Evolutionary conservation across 1,140 invertebrate genomes (phyloP).

Genomic region (Drosophila azteca): DNA sequence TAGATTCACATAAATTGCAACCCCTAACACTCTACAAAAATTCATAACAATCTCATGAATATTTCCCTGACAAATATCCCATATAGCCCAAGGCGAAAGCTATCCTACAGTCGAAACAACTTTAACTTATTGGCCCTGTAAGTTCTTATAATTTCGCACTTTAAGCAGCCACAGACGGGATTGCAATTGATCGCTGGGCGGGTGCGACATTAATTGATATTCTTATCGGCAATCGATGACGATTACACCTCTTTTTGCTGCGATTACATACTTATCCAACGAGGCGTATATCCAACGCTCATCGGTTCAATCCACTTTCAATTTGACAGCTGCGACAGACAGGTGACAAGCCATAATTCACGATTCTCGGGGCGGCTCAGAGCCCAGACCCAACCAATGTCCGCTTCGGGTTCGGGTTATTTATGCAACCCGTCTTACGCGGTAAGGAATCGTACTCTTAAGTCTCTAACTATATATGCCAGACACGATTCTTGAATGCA

Average conservation of each 20-base stretch:
- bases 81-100: too few relatives aligned
- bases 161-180: background rate
- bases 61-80: too few relatives aligned
- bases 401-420: slow-evolving; percentile 62
- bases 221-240: slow-evolving; percentile 80
- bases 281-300: slow-evolving; percentile 15
- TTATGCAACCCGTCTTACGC: slow-evolving; percentile 67
- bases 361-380: slow-evolving; percentile 16
- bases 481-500: slow-evolving; percentile 64
- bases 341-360: slow-evolving; percentile 83
- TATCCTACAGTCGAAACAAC: too few relatives aligned
- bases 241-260: slow-evolving; percentile 51
- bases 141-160: background rate
- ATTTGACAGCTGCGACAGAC: slow-evolving; percentile 83
- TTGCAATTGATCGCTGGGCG: slow-evolving; percentile 29
- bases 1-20: too few relatives aligned
- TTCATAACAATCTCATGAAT: too few relatives aligned
- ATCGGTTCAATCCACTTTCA: slow-evolving; percentile 80
- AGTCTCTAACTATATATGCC: slow-evolving; percentile 44
- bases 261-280: slow-evolving; percentile 44
- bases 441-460: slow-evolving; percentile 12
- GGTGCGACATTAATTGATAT: slow-evolving; percentile 81
- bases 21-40: too few relatives aligned
- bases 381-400: slow-evolving; percentile 54
- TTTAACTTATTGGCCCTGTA: too few relatives aligned